Percentiles rank a stretch among this genome's conserved stretches.
Conservation (phyloP, 2,113 vertebrate species). For the Lophius piscatorius region DNA sequence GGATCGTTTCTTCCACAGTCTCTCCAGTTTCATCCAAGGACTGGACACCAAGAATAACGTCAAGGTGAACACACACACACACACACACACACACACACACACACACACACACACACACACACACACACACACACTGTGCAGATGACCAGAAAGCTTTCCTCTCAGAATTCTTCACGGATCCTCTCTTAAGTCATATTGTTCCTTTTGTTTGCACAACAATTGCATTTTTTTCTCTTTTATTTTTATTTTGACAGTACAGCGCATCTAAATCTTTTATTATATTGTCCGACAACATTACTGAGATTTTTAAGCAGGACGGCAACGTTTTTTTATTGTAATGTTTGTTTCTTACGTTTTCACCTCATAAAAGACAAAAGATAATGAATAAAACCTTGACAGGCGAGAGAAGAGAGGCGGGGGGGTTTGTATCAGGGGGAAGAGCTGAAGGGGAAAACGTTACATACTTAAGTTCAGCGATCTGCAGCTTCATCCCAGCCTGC, state of each 20-base stretch:
- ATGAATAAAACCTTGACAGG: no score
- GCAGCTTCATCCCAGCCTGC: background rate
- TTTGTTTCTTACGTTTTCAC: no score
- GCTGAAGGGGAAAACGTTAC: no score
- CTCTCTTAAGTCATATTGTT: background rate
- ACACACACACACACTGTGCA: background rate
- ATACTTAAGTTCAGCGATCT: conserved; percentile 8
- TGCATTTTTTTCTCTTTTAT: background rate
- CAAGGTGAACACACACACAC: conserved; percentile 83
- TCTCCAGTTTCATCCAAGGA: conserved; percentile 89
- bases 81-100: conserved; percentile 6
- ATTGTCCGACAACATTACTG: no score
- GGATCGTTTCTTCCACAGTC: conserved; percentile 89
- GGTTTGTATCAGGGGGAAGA: no score
- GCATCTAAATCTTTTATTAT: no score
- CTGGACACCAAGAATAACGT: conserved; percentile 93
- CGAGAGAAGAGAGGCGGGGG: no score
- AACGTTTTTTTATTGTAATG: no score
- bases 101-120: background rate
- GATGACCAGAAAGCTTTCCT: background rate
- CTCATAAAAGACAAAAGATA: no score
- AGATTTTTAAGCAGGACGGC: no score
- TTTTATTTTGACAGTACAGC: background rate
- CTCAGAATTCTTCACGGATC: background rate
- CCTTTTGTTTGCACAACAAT: background rate